These are phyloP conservation scores for Cranoglanis bouderius DNA, from an alignment of 2,113 vertebrate genomes.

Conservation along the genomic window DNA sequence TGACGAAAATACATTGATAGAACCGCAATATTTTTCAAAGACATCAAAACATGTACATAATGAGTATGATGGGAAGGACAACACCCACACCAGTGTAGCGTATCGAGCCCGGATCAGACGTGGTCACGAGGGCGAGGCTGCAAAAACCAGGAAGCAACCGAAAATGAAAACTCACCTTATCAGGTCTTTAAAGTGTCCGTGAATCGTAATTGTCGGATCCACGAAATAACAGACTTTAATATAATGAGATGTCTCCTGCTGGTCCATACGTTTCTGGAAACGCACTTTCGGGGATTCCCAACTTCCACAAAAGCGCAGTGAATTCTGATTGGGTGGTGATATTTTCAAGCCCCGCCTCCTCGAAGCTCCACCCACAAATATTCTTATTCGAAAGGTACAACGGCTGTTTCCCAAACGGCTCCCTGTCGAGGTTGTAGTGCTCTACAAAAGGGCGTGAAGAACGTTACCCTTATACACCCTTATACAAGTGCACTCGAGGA, in stretches of 20 bases:
- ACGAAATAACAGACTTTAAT: not conserved
- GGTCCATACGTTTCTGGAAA: conserved; percentile 29
- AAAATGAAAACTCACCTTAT: conserved; percentile 26
- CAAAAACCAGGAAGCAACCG: not conserved
- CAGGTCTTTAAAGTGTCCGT: not conserved
- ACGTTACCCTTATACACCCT: not conserved
- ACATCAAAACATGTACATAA: not conserved
- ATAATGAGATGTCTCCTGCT: not conserved
- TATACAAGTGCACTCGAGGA: not conserved
- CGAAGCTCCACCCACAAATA: not conserved
- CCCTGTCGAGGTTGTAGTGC: not conserved
- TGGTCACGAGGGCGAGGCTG: not conserved
- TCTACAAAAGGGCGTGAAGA: not conserved
- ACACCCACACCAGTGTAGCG: conserved; percentile 6
- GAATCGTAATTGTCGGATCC: not conserved
- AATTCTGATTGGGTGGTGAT: conserved; percentile 61
- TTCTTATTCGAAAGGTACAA: not conserved
- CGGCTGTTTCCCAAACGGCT: not conserved
- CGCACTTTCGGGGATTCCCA: conserved; percentile 57
- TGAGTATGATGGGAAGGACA: not conserved
- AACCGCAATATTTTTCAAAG: not conserved
- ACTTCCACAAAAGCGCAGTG: conserved; percentile 61
- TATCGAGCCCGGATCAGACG: not conserved
- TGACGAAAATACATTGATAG: not conserved
- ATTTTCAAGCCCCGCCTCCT: not conserved